phyloP scores from a whole-genome alignment of 2,797 vertebrate genomes.

The Nothura maculosa region DNA sequence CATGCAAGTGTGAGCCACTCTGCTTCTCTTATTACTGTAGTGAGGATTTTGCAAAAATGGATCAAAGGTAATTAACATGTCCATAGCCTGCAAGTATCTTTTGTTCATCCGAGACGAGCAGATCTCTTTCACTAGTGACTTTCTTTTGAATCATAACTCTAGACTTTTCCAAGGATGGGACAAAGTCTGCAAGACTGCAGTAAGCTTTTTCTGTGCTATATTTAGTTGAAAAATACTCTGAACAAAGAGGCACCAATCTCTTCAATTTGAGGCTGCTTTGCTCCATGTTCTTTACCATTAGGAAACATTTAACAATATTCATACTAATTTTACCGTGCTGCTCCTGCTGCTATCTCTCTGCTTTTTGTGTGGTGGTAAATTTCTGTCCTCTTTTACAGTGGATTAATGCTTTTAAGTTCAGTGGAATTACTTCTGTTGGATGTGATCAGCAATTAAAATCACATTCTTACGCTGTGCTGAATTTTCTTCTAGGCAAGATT shows the following conservation, averaged over 20 bases:
- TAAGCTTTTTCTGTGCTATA: neutral
- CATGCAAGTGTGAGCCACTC: neutral
- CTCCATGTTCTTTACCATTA: neutral
- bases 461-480: neutral
- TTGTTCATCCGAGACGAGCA: neutral
- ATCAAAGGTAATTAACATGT: neutral
- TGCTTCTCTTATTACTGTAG: neutral
- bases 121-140: neutral
- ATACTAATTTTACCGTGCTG: neutral
- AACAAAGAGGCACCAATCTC: neutral
- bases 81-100: neutral
- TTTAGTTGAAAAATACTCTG: neutral
- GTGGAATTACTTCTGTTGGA: neutral
- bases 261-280: neutral
- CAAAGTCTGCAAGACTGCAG: accelerated
- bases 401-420: neutral
- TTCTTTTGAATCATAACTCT: neutral
- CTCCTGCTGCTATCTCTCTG: neutral
- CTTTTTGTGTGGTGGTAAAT: neutral
- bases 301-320: neutral
- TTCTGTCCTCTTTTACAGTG: neutral
- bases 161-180: neutral
- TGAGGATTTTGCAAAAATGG: neutral
- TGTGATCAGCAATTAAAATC: neutral
- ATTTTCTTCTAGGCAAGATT: slow-evolving; percentile 27